These are phyloP conservation scores for Melanchra persicariae DNA, from an alignment of 2,888 invertebrate species.

Conservation along the genomic window DNA sequence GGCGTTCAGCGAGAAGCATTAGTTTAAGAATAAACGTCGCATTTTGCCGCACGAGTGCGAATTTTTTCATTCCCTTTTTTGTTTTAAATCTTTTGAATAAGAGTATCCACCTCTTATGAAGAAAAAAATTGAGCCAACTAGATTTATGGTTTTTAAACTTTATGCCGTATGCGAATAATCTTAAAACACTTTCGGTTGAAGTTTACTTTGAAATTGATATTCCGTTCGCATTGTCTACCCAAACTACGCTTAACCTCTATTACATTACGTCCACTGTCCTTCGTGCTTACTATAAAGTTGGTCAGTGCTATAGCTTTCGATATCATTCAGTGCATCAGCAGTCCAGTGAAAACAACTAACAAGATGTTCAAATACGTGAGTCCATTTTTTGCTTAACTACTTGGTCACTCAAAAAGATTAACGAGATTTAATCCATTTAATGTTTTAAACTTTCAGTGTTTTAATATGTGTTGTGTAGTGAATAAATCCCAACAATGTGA, in stretches of 20 bases:
- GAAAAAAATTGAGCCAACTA: background rate
- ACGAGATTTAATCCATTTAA: slow-evolving; percentile 19
- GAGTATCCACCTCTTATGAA: too few species aligned
- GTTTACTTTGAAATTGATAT: slow-evolving; percentile 31
- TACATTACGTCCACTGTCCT: slow-evolving; percentile 45
- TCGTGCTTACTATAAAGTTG: slow-evolving; percentile 54
- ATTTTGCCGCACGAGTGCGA: too few species aligned
- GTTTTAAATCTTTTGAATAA: too few species aligned
- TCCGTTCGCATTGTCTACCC: slow-evolving; percentile 35
- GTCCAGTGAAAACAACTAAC: slow-evolving; percentile 57
- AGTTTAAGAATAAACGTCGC: too few species aligned
- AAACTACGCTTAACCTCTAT: slow-evolving; percentile 36
- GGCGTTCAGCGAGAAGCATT: too few species aligned
- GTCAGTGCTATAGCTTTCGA: slow-evolving; percentile 28
- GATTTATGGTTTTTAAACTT: background rate
- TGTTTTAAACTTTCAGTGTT: background rate
- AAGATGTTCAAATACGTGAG: slow-evolving; percentile 78
- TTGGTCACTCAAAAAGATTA: slow-evolving; percentile 13
- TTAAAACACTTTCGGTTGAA: slow-evolving; percentile 32
- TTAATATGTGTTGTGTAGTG: background rate
- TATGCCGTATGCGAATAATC: slow-evolving; percentile 5
- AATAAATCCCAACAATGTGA: background rate
- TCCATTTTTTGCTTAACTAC: slow-evolving; percentile 13
- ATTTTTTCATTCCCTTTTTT: too few species aligned
- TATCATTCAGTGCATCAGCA: slow-evolving; percentile 64